phyloP scores from a whole-genome alignment of 2,888 invertebrate species.

The Anagyrus pseudococci region DNA sequence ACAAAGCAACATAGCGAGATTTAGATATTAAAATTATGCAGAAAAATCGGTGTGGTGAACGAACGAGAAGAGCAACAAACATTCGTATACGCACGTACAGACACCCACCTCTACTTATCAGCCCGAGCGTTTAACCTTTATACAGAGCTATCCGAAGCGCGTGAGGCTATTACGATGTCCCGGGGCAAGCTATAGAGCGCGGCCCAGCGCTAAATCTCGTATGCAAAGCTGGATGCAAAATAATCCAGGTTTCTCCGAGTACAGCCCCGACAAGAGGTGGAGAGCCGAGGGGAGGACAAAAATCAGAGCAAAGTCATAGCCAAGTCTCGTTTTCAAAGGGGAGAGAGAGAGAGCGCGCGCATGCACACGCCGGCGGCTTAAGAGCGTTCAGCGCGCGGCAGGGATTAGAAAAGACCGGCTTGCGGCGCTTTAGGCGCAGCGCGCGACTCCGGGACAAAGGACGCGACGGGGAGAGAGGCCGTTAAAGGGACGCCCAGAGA shows the following conservation, averaged over 20 bases:
- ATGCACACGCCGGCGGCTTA: constrained; percentile 22
- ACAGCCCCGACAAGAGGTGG: constrained; percentile 5
- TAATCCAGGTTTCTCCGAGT: constrained; percentile 17
- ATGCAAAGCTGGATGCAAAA: constrained; percentile 32
- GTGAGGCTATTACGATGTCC: constrained; percentile 12
- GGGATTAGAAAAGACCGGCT: constrained; percentile 32
- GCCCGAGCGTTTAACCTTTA: too few relatives aligned
- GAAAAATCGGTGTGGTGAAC: too few relatives aligned
- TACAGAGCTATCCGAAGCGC: not conserved
- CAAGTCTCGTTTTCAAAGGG: constrained; percentile 38
- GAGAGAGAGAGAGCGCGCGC: too few relatives aligned
- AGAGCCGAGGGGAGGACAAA: constrained; percentile 29
- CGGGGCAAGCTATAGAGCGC: not conserved
- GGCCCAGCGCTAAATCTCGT: constrained; percentile 26
- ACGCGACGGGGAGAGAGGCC: not conserved
- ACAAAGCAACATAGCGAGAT: too few relatives aligned
- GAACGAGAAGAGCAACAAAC: too few relatives aligned
- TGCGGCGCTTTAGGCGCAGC: constrained; percentile 1
- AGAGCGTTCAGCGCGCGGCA: constrained; percentile 22
- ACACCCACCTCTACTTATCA: too few relatives aligned
- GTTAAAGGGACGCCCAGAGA: constrained; percentile 41
- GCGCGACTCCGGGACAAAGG: constrained; percentile 14
- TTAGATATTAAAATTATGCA: too few relatives aligned
- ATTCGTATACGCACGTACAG: too few relatives aligned
- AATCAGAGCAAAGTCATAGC: constrained; percentile 37